A percentile compares a stretch with the other conserved stretches of the same genome.
Conservation (phyloP, 2,797 vertebrate genomes). For the Botia kubotai region DNA sequence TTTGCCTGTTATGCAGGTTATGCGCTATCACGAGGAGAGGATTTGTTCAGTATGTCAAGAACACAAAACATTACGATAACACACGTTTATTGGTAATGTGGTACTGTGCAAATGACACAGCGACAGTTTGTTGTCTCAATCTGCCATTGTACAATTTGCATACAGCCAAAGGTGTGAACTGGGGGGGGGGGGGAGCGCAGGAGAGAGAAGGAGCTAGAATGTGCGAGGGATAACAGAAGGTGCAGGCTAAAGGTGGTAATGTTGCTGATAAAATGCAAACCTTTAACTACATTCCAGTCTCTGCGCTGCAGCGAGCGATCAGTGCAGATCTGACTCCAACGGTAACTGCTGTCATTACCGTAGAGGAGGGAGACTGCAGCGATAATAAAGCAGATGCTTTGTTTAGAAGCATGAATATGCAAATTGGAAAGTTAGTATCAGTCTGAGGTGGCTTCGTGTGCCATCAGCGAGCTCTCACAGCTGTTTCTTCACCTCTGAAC, state of each 20-base stretch:
- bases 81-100: conserved; percentile 67
- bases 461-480: conserved; percentile 46
- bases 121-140: conserved; percentile 53
- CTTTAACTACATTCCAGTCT: not conserved
- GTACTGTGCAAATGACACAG: conserved; percentile 67
- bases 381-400: conserved; percentile 38
- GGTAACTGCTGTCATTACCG: conserved; percentile 13
- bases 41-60: conserved; percentile 51
- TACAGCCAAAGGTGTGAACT: conserved; percentile 54
- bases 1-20: conserved; percentile 67
- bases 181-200: conserved; percentile 4
- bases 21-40: conserved; percentile 57
- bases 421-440: conserved; percentile 40
- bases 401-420: conserved; percentile 55
- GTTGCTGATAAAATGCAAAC: not conserved
- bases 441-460: conserved; percentile 34
- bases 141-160: conserved; percentile 64
- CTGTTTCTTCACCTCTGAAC: conserved; percentile 63
- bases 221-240: not conserved
- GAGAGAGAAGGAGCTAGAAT: not conserved
- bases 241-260: not conserved
- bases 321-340: conserved; percentile 13
- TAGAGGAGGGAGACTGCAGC: not conserved
- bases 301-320: not conserved
- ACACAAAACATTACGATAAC: conserved; percentile 63